These are phyloP conservation scores for Lepus timidus DNA, from an alignment of 2,113 vertebrate species.

Conservation along the genomic window DNA sequence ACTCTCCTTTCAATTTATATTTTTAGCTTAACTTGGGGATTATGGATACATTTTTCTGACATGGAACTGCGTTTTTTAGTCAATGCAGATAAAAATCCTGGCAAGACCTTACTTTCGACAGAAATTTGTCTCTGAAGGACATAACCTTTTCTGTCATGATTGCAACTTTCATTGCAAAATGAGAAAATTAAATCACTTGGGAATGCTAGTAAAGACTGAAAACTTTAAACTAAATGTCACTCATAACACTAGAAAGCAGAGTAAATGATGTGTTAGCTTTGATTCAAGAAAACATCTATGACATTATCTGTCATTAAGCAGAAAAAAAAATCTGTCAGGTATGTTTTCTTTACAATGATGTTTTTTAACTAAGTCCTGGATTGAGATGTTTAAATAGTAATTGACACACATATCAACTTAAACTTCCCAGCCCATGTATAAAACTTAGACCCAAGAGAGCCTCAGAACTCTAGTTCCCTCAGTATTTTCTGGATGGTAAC, in stretches of 20 bases:
- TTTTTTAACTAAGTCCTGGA: conserved; percentile 50
- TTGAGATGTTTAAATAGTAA: conserved; percentile 73
- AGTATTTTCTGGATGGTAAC: neutral
- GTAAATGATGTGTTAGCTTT: conserved; percentile 81
- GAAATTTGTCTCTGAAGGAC: conserved; percentile 79
- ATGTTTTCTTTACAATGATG: conserved; percentile 72
- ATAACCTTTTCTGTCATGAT: conserved; percentile 82
- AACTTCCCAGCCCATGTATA: neutral
- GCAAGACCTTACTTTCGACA: conserved; percentile 58
- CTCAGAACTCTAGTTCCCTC: neutral
- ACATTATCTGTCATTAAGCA: conserved; percentile 82
- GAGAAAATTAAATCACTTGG: conserved; percentile 86
- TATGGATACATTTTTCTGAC: conserved; percentile 66
- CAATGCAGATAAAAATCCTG: conserved; percentile 71
- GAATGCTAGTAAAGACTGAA: conserved; percentile 82
- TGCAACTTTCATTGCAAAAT: conserved; percentile 79
- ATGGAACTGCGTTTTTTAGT: conserved; percentile 68
- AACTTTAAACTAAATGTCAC: conserved; percentile 85
- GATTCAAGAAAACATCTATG: conserved; percentile 83
- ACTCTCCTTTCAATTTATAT: conserved; percentile 44
- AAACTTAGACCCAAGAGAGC: neutral
- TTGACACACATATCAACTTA: conserved; percentile 50
- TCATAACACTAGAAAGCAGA: conserved; percentile 81
- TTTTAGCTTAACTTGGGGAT: conserved; percentile 67
- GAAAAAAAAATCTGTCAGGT: conserved; percentile 78